These are phyloP conservation scores for Darevskia nairensis DNA, from an alignment of 2,797 vertebrate genomes.

Conservation along the genomic window DNA sequence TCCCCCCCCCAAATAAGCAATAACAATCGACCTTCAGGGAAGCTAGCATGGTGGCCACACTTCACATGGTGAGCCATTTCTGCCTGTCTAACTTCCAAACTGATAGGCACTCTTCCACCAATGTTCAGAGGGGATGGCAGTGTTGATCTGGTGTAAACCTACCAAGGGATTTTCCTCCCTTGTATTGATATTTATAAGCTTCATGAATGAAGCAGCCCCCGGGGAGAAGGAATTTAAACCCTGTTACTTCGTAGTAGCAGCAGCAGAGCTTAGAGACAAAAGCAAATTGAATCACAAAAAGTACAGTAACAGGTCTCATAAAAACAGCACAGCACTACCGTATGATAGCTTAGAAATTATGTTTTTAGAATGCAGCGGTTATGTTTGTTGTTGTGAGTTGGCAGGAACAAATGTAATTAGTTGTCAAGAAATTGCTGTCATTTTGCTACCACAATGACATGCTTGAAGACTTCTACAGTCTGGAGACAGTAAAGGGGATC, in stretches of 20 bases:
- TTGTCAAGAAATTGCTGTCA: conserved; percentile 25
- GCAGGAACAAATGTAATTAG: conserved; percentile 27
- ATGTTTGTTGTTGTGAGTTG: conserved; percentile 14
- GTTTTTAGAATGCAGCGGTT: neutral
- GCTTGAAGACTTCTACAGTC: conserved; percentile 22
- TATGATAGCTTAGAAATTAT: neutral
- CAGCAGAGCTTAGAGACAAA: conserved; percentile 2
- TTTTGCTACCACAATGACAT: conserved; percentile 45
- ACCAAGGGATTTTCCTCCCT: neutral
- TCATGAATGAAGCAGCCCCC: neutral
- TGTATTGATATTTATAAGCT: neutral
- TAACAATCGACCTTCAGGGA: no score
- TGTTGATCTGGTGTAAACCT: neutral
- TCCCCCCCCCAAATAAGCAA: no score
- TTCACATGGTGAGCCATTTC: no score
- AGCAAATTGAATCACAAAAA: neutral
- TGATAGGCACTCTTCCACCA: neutral
- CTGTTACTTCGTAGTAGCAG: conserved; percentile 16
- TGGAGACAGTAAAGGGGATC: neutral
- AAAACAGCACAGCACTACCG: neutral
- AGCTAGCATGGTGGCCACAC: no score
- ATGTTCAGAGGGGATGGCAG: neutral
- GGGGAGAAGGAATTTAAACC: conserved; percentile 10
- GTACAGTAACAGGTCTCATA: neutral
- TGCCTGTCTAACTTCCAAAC: neutral